phyloP scores from a whole-genome alignment of 2,797 vertebrate genomes.

The Sparus aurata region DNA sequence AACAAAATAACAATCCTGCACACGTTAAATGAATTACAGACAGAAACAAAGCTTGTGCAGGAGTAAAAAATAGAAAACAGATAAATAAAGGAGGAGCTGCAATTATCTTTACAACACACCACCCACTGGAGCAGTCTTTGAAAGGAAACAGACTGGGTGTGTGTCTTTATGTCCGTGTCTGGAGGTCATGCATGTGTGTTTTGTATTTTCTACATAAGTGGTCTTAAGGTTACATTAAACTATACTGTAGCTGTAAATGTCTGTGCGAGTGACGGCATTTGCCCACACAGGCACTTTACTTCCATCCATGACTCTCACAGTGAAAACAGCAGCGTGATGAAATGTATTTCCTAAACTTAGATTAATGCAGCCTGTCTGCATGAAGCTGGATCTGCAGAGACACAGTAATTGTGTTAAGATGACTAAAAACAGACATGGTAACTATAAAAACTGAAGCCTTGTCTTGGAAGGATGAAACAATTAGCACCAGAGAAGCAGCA shows the following conservation, averaged over 20 bases:
- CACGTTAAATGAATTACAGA: constrained; percentile 1
- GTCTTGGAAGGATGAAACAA: constrained; percentile 57
- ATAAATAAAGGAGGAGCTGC: constrained; percentile 23
- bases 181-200: not conserved
- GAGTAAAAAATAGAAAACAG: not conserved
- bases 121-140: constrained; percentile 11
- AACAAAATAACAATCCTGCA: constrained; percentile 22
- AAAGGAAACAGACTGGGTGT: constrained; percentile 17
- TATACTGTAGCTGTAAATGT: constrained; percentile 2
- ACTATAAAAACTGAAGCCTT: constrained; percentile 39
- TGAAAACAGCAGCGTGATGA: constrained; percentile 35
- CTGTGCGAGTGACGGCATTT: not conserved
- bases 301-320: constrained; percentile 6
- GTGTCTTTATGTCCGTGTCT: not conserved
- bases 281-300: constrained; percentile 5
- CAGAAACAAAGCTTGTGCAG: not conserved
- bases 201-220: not conserved
- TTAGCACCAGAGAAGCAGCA: constrained; percentile 41
- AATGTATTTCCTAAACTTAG: constrained; percentile 53
- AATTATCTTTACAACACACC: constrained; percentile 38
- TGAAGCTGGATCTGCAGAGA: constrained; percentile 45
- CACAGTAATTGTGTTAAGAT: constrained; percentile 57
- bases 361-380: constrained; percentile 46
- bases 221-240: constrained; percentile 21
- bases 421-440: constrained; percentile 65